Percentiles rank a stretch among this genome's conserved stretches.
Evolutionary conservation across 2,113 vertebrate species (phyloP).

Genomic region (Anolis sagrei): DNA sequence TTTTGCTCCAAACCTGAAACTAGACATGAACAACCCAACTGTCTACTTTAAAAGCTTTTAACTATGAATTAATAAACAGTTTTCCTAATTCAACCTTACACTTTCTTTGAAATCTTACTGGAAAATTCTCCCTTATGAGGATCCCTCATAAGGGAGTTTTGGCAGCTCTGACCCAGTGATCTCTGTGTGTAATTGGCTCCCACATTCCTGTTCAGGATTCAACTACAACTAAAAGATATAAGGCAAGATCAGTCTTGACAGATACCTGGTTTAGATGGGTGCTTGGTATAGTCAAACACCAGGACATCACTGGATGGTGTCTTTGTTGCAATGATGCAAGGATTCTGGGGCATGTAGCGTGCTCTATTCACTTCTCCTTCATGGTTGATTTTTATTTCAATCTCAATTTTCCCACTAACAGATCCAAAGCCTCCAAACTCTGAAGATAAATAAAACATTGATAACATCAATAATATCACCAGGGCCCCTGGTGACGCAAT

Average conservation of each 20-base stretch:
- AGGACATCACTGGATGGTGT: constrained; percentile 97
- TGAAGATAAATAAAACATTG: constrained; percentile 59
- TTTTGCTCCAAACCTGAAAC: neutral
- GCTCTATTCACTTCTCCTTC: constrained; percentile 98
- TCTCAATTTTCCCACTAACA: constrained; percentile 98
- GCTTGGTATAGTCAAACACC: constrained; percentile 98
- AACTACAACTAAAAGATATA: neutral
- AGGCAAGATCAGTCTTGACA: neutral
- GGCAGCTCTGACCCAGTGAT: neutral
- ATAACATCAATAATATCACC: too few species aligned
- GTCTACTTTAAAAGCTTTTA: neutral
- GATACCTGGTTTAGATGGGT: constrained; percentile 95
- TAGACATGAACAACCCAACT: neutral
- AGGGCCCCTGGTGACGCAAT: too few species aligned
- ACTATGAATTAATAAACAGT: too few species aligned
- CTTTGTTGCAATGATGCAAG: constrained; percentile 98
- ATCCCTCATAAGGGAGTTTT: too few species aligned
- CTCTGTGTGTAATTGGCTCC: neutral
- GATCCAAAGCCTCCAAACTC: constrained; percentile 99
- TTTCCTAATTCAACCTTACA: neutral
- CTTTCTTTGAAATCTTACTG: neutral
- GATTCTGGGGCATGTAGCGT: constrained; percentile 98
- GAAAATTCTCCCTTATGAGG: neutral
- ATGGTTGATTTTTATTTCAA: constrained; percentile 99
- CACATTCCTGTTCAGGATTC: neutral